Evolutionary conservation across 2,797 vertebrate species (phyloP), one percentile per base, ranked within the genome.

Genomic region (Fundulus diaphanus): DNA sequence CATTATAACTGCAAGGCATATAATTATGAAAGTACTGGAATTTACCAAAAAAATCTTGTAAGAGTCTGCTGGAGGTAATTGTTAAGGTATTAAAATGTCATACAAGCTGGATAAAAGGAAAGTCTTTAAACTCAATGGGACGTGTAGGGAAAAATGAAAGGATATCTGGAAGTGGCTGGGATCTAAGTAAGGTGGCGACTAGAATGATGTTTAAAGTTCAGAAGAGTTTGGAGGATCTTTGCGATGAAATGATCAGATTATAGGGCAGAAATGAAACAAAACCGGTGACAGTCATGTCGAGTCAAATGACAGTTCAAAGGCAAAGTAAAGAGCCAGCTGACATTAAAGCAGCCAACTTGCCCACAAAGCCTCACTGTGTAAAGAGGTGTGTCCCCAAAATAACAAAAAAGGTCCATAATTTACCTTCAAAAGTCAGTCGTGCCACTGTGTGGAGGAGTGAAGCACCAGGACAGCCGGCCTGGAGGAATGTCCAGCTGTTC

Each of bases 21-120:
- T 67, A 85, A 89, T 87, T 85, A 90, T 70, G 37, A 18, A 59
- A 49, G 6, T 11, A 9, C 13, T 63, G 74, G 67, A 88, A 80
- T 86, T 77, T 59, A 77, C 73, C 68, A 79, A 18, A 77, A 73
- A 80, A 44, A 40, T 40, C 22, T 13, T 65, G 61, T n/a, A 40
- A 13, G 2, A 44, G 16, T 67, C 42, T 13, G 7, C 22, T 68
- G 63, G 77, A 82, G 20, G 79, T 84, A 70, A 72, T 76, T 9
- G 87, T 87, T 85, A 85, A 75, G 40, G 74, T 72, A 56, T 87
- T 66, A 81, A 42, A 61, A 29, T 51, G 67, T 24, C 0, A n/a
- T 24, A 51, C 35, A 12, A 42, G 42, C 15, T 8, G 63, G 76
- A 73, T 48, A 31, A 59, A 78, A 22, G 51, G 46, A 11, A 13